These are phyloP conservation scores for Lordiphosa andalusiaca DNA, from an alignment of 2,888 invertebrate genomes.

Conservation along the genomic window DNA sequence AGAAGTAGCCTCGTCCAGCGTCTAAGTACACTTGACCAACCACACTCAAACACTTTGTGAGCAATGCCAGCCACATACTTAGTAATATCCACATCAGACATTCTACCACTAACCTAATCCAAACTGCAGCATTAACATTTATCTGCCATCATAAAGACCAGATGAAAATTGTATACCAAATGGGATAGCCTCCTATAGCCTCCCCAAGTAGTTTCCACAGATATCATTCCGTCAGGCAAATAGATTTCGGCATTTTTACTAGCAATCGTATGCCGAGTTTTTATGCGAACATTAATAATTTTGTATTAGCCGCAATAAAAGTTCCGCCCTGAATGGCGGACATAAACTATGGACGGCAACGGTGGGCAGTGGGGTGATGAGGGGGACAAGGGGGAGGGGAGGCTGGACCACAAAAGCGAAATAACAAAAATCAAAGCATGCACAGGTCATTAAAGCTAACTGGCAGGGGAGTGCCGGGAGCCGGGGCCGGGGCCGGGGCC, in stretches of 20 bases:
- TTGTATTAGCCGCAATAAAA: slow-evolving; percentile 67
- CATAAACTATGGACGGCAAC: slow-evolving; percentile 8
- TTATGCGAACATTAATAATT: slow-evolving; percentile 58
- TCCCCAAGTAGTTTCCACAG: slow-evolving; percentile 9
- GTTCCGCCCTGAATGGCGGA: slow-evolving; percentile 5
- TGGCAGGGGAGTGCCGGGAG: slow-evolving; percentile 10
- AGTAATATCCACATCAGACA: too few relatives aligned
- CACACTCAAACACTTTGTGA: too few relatives aligned
- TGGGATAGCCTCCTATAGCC: too few relatives aligned
- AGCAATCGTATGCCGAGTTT: slow-evolving; percentile 13
- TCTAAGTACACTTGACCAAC: too few relatives aligned
- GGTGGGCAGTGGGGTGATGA: too few relatives aligned
- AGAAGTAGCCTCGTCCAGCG: too few relatives aligned
- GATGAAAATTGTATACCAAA: too few relatives aligned
- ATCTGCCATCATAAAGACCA: not conserved
- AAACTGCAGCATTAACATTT: slow-evolving; percentile 2
- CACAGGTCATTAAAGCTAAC: slow-evolving; percentile 63
- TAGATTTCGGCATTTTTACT: slow-evolving; percentile 12
- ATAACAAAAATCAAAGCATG: slow-evolving; percentile 67
- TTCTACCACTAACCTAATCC: not conserved
- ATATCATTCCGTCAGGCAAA: slow-evolving; percentile 20
- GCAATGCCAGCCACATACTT: too few relatives aligned
- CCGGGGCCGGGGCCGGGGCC: not conserved
- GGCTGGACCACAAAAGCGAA: slow-evolving; percentile 43
- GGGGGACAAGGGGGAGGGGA: not conserved